These are phyloP conservation scores for Cabera pusaria DNA, from an alignment of 2,888 invertebrate species.

Conservation along the genomic window DNA sequence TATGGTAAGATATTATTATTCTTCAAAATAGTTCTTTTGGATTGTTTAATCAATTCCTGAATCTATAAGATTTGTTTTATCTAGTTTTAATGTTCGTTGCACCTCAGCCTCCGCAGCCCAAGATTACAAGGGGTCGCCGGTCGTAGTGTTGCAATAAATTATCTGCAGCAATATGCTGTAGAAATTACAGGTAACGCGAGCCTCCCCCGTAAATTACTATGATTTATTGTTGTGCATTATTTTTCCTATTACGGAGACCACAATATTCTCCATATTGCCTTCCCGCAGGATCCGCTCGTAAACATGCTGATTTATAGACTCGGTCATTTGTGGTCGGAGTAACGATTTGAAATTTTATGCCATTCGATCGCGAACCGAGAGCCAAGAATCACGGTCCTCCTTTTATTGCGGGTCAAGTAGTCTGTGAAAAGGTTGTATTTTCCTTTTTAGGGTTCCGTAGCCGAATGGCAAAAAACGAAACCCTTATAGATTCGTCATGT, in stretches of 20 bases:
- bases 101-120: slow-evolving; percentile 18
- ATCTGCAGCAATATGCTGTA: slow-evolving; percentile 23
- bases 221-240: slow-evolving; percentile 45
- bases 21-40: too few species aligned
- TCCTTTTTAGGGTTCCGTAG: too few species aligned
- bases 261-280: slow-evolving; percentile 37
- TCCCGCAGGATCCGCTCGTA: slow-evolving; percentile 50
- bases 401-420: slow-evolving; percentile 3
- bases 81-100: too few species aligned
- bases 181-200: slow-evolving; percentile 38
- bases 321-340: slow-evolving; percentile 48
- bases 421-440: neutral
- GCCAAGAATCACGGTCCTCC: too few species aligned
- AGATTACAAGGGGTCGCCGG: slow-evolving; percentile 10
- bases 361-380: slow-evolving; percentile 10
- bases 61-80: too few species aligned
- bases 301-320: slow-evolving; percentile 58
- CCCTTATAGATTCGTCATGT: too few species aligned
- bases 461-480: too few species aligned
- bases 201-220: slow-evolving; percentile 50
- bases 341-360: slow-evolving; percentile 53
- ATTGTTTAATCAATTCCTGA: too few species aligned
- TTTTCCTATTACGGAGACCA: slow-evolving; percentile 37
- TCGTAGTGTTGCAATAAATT: slow-evolving; percentile 26
- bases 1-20: too few species aligned